Base-by-base conservation (phyloP, 37 sponge, comb jelly and placozoan genomes). In the Halisarca cf. caerulea region DNA sequence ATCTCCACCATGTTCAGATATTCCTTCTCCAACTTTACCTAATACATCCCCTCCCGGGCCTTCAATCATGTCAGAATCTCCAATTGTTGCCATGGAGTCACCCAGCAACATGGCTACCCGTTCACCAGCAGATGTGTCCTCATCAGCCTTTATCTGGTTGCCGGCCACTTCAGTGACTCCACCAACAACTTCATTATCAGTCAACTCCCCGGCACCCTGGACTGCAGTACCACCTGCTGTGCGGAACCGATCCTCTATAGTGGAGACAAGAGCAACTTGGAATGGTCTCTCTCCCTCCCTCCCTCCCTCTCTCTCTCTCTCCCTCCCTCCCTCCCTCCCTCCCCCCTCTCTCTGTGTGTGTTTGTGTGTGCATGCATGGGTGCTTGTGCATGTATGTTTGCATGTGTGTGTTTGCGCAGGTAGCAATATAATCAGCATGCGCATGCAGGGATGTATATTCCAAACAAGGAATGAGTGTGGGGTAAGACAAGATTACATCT, bases 131-230 rank as follows among this genome's bases (percentile, higher is more conserved):
- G 28, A 34, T 17, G 69, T 18, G 62, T 81, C 82, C 54, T 81
- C 82, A 66, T 81, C 82, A 9, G 47, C 82, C 32, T 53, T 54
- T 30, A 60, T 47, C 55, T 47, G 42, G 27, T 40, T 68, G 69
- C 35, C 69, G 1, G 33, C 69, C 0, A 34, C 69, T 32, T 34
- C 69, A 34, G 69, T 28, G 32, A 68, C 69, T 68, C 35, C 69
- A 30, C 35, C 69, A 17, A 27, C 69, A 34, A 34, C 35, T 17
- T 68, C 69, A 4, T 68, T 27, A 34, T 34, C 69, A 3, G 69
- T 68, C 69, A 68, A 34, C 35, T 68, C 69, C n/a, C 69, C 69
- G 32, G 69, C 34, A 32, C 35, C 35, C 34, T 68, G 33, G 17
- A 68, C 34, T 6, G 69, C 34, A 68, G 69, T 68, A 2, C 69